Evolutionary conservation across 2,888 invertebrate genomes (phyloP).

Genomic region (Tyria jacobaeae): DNA sequence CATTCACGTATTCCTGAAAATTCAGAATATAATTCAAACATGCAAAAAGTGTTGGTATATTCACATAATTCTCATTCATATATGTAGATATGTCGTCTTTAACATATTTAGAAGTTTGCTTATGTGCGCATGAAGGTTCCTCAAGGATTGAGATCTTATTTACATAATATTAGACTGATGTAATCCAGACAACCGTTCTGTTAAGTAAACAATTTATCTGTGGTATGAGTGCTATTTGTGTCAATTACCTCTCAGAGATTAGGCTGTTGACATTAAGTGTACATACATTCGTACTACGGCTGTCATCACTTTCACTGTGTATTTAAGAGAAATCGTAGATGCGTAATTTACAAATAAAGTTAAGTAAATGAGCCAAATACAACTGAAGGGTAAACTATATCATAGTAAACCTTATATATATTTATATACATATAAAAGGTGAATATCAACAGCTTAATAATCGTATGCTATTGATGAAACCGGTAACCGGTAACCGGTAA

Average conservation of each 20-base stretch:
- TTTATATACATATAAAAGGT: no score
- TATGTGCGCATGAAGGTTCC: slow-evolving; percentile 32
- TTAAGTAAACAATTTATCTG: slow-evolving; percentile 42
- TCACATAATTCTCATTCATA: slow-evolving; percentile 39
- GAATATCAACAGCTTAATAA: no score
- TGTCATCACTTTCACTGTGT: not conserved
- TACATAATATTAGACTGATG: slow-evolving; percentile 43
- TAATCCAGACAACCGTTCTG: slow-evolving; percentile 31
- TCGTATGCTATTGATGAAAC: no score
- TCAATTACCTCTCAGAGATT: slow-evolving; percentile 9
- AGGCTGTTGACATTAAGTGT: not conserved
- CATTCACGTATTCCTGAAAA: slow-evolving; percentile 11
- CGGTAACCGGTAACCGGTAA: no score
- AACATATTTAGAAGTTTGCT: slow-evolving; percentile 46
- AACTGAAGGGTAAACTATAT: no score
- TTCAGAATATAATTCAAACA: slow-evolving; percentile 31
- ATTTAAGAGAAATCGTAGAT: not conserved
- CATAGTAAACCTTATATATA: no score
- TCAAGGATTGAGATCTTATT: slow-evolving; percentile 34
- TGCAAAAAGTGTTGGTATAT: slow-evolving; percentile 23
- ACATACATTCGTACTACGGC: not conserved
- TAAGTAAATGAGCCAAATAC: no score
- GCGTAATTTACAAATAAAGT: not conserved
- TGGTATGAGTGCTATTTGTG: slow-evolving; percentile 16
- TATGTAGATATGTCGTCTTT: slow-evolving; percentile 45